Conservation (phyloP, 2,113 vertebrate genomes). For the Apeltes quadracus region DNA sequence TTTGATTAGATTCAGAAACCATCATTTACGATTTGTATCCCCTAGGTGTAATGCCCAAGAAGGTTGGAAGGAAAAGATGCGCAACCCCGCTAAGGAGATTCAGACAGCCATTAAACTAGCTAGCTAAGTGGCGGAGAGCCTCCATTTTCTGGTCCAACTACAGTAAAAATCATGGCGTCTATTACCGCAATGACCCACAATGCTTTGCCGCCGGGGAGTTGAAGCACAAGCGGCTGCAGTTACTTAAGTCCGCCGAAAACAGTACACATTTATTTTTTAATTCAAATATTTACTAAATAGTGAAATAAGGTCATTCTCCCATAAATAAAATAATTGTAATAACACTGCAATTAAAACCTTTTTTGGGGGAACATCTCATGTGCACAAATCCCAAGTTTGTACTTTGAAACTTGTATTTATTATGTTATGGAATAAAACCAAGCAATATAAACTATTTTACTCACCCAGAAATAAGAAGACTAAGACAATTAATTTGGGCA, state of each 20-base stretch:
- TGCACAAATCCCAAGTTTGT: neutral
- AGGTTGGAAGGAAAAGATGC: rapidly evolving
- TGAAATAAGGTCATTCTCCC: neutral
- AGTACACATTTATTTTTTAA: neutral
- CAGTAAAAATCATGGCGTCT: slow-evolving; percentile 68
- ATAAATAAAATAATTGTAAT: neutral
- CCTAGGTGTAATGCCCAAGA: rapidly evolving
- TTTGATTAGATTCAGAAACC: no score
- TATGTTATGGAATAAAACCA: neutral
- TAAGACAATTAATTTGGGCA: neutral
- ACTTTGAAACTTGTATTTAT: neutral
- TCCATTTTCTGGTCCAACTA: slow-evolving; percentile 68
- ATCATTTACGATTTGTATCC: neutral
- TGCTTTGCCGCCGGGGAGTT: slow-evolving; percentile 45
- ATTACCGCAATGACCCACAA: slow-evolving; percentile 46
- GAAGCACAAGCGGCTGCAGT: neutral
- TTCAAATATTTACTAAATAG: neutral
- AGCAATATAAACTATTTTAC: neutral
- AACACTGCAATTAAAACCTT: neutral
- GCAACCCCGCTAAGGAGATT: neutral
- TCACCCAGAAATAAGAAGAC: neutral
- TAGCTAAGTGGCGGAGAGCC: slow-evolving; percentile 17
- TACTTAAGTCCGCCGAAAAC: neutral
- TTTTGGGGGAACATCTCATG: neutral
- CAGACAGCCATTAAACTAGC: neutral